Evolutionary conservation across 1,140 invertebrate genomes (phyloP).

Genomic region (Sogatella furcifera): DNA sequence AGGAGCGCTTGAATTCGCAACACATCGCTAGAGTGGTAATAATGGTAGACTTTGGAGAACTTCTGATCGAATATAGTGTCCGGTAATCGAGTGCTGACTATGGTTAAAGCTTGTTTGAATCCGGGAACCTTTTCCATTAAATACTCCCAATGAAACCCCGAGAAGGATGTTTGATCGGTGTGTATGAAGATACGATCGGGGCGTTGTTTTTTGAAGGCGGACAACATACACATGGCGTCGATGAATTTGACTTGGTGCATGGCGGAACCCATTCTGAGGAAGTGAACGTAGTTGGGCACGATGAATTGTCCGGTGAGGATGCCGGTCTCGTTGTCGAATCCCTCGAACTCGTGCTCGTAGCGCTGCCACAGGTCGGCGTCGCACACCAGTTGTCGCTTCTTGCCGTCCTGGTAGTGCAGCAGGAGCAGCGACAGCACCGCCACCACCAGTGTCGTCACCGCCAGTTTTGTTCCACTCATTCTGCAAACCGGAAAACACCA

Average conservation of each 20-base stretch:
- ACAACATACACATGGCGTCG: constrained; percentile 19
- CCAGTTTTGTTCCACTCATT: neutral
- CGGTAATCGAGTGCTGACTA: neutral
- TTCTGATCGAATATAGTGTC: neutral
- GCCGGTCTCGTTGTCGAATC: constrained; percentile 22
- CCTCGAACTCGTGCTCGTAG: constrained; percentile 12
- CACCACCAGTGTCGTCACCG: neutral
- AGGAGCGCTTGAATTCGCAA: constrained; percentile 19
- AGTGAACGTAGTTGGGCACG: constrained; percentile 23
- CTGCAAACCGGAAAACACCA: neutral
- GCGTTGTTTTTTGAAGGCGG: constrained; percentile 22
- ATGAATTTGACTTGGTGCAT: constrained; percentile 15
- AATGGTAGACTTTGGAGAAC: neutral
- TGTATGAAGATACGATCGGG: constrained; percentile 24
- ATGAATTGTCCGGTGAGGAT: constrained; percentile 13
- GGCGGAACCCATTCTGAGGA: neutral
- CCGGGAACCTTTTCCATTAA: constrained; percentile 9
- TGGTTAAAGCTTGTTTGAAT: constrained; percentile 7
- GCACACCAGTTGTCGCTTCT: neutral
- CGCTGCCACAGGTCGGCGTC: neutral
- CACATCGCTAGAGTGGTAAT: constrained; percentile 12
- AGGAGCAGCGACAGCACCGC: neutral
- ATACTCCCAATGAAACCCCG: constrained; percentile 22
- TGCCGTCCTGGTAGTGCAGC: neutral
- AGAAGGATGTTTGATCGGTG: constrained; percentile 18